Evolutionary conservation across 2,888 invertebrate genomes (phyloP), one percentile per base, ranked within the genome.

Genomic region (Bellardia pandia): DNA sequence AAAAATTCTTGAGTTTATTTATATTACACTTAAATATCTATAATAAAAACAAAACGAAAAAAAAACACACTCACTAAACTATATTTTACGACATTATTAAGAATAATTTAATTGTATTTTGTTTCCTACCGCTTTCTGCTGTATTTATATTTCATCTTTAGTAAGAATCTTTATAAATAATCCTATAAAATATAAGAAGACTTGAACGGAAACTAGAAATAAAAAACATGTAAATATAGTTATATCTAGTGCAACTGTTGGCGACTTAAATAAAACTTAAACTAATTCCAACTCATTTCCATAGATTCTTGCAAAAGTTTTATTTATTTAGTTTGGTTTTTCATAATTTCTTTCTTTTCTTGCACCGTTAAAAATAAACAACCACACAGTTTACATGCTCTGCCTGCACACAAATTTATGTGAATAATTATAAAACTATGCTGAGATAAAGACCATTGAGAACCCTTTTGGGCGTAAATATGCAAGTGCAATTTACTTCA

Each of bases 401-500:
- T 3, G 9, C 51, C 51, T 51, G 1, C 16, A 16, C 9, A 58
- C 3, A 30, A 45, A 58, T 66, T 56, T 66, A 66, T 74, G 48
- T n/a, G n/a, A 74, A 74, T 40, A 37, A 66, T 66, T 74, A 58
- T 42, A 45, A 72, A 74, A 68, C 72, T 79, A 69, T 51, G 40
- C 51, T 30, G 48, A 62, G 60, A 72, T 79, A 51, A 71, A 58
- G 7, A 56, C 2, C 13, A 45, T 16, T 8, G 69, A 60, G 42
- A 42, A 23, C 8, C 11, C 37, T 71, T 30, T 51, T 30, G 71
- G 62, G n/a, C 42, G 51, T 30, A 53, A 71, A 62, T 71, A 7
- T 33, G 11, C 14, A n/a, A 45, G 45, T 56, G 14, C 30, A 66
- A 68, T 68, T 77, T 68, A 80, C 60, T 62, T 72, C 13, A 2